These are phyloP conservation scores for Bubo blakistoni DNA, from an alignment of 2,113 vertebrate species.

Conservation along the genomic window DNA sequence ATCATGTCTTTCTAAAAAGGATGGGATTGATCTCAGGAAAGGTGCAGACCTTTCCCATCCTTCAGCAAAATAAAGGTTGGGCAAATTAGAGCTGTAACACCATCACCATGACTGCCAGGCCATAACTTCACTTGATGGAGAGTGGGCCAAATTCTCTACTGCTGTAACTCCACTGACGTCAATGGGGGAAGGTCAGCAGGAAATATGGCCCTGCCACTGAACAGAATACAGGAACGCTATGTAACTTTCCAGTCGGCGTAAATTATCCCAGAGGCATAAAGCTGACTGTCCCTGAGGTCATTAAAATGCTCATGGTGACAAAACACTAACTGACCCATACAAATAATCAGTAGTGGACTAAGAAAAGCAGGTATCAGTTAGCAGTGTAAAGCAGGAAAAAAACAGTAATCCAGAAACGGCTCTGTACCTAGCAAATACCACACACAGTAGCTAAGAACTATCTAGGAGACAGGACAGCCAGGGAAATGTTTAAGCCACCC, in stretches of 20 bases:
- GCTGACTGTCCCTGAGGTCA: background rate
- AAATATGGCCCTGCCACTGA: background rate
- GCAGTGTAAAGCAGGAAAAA: background rate
- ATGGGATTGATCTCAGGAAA: background rate
- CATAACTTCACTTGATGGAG: background rate
- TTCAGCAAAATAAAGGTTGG: background rate
- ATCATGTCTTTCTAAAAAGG: background rate
- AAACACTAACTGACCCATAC: background rate
- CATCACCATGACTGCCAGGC: background rate
- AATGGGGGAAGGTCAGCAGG: constrained; percentile 36
- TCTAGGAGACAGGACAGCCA: background rate
- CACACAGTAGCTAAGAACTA: background rate
- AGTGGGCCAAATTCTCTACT: background rate
- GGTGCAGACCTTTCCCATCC: background rate
- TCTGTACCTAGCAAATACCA: background rate
- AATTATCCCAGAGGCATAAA: background rate
- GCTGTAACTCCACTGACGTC: constrained; percentile 30
- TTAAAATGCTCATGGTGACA: background rate
- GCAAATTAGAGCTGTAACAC: background rate
- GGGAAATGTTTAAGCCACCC: background rate
- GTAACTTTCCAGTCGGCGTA: background rate
- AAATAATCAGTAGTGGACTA: background rate
- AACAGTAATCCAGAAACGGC: background rate
- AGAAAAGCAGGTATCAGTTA: background rate
- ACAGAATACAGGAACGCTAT: constrained; percentile 13